Evolutionary conservation across 1,140 invertebrate genomes (phyloP).

Genomic region (Drosophila ercepeae): DNA sequence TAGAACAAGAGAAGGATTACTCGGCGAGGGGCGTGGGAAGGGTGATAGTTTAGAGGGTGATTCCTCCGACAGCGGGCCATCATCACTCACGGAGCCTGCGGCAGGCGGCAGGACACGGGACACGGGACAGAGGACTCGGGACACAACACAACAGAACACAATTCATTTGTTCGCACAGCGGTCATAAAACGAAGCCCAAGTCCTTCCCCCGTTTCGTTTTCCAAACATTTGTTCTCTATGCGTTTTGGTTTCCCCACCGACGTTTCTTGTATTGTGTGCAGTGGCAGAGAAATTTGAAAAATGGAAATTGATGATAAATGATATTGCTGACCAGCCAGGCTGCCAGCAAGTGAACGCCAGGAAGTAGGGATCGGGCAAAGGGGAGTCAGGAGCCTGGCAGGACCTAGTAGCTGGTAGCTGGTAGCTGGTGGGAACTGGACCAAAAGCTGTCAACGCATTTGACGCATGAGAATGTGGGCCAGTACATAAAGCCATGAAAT

Average conservation of each 20-base stretch:
- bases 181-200: conserved; percentile 60
- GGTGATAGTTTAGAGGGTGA: not conserved
- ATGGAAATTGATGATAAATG: conserved; percentile 83
- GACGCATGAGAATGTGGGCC: conserved; percentile 72
- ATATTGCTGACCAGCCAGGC: conserved; percentile 76
- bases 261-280: conserved; percentile 34
- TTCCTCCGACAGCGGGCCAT: conserved; percentile 33
- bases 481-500: conserved; percentile 51
- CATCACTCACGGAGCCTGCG: conserved; percentile 68
- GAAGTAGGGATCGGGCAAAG: conserved; percentile 4
- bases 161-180: conserved; percentile 70
- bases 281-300: conserved; percentile 78
- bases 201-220: conserved; percentile 27
- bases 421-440: conserved; percentile 39
- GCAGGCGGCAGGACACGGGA: conserved; percentile 38
- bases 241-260: conserved; percentile 41
- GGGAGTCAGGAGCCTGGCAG: not conserved
- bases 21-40: not conserved
- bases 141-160: conserved; percentile 57
- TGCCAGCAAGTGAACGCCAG: conserved; percentile 9
- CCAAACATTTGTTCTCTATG: conserved; percentile 49
- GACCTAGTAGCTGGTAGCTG: too few species aligned
- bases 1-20: conserved; percentile 50
- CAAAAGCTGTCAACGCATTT: conserved; percentile 75
- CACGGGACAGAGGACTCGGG: too few species aligned